Evolutionary conservation across 2,113 vertebrate genomes (phyloP).

Genomic region (Gobius niger): DNA sequence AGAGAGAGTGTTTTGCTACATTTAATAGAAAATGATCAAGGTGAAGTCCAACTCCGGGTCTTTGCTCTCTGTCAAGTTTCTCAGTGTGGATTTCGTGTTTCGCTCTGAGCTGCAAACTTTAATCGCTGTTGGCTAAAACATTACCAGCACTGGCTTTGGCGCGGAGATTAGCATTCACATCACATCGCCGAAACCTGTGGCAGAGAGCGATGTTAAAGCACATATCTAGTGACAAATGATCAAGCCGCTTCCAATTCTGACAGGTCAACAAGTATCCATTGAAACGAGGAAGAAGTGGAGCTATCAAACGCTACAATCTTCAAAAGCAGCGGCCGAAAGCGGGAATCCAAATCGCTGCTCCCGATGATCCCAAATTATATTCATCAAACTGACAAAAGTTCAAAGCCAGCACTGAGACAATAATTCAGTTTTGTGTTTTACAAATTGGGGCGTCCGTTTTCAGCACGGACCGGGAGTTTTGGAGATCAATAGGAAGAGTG

Average conservation of each 20-base stretch:
- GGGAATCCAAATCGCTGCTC: slow-evolving; percentile 4
- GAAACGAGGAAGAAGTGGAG: slow-evolving; percentile 4
- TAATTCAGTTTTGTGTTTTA: slow-evolving; percentile 1
- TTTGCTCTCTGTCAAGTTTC: background rate
- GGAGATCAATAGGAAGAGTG: slow-evolving; percentile 6
- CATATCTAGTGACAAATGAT: slow-evolving; percentile 10
- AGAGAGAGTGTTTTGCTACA: slow-evolving; percentile 6
- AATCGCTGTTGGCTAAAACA: slow-evolving; percentile 13
- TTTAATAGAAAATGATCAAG: slow-evolving; percentile 7
- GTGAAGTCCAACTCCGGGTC: background rate
- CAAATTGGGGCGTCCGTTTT: slow-evolving; percentile 9
- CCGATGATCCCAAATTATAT: slow-evolving; percentile 29
- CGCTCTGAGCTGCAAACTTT: slow-evolving; percentile 7
- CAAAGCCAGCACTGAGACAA: background rate
- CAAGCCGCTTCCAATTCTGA: slow-evolving; percentile 10
- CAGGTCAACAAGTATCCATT: slow-evolving; percentile 36
- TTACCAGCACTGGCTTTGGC: background rate
- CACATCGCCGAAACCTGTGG: background rate
- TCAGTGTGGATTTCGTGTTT: slow-evolving; percentile 19
- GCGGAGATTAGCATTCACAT: slow-evolving; percentile 12
- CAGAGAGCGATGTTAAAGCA: slow-evolving; percentile 4
- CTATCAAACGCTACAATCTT: slow-evolving; percentile 18
- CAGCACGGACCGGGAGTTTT: background rate
- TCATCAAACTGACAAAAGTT: slow-evolving; percentile 15
- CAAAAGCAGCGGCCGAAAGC: slow-evolving; percentile 20